phyloP scores from a whole-genome alignment of 2,888 invertebrate species.

The Drosophila anomelani region DNA sequence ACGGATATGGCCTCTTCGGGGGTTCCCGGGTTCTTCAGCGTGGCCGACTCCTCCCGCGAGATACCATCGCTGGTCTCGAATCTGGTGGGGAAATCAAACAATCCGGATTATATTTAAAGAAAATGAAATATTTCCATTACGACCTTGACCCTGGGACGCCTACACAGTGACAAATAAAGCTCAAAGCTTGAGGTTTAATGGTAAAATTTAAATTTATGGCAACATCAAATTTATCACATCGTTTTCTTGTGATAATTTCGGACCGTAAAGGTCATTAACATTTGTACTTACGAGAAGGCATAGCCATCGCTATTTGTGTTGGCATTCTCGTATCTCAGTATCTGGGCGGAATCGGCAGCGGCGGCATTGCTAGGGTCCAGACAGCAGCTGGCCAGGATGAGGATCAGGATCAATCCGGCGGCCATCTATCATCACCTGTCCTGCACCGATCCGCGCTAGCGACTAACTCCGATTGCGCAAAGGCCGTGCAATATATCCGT shows the following conservation, averaged over 20 bases:
- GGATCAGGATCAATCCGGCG: conserved; percentile 21
- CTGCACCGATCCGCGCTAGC: conserved; percentile 29
- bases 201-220: neutral
- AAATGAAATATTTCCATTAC: neutral
- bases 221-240: neutral
- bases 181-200: neutral
- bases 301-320: conserved; percentile 87
- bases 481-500: conserved; percentile 57
- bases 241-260: neutral
- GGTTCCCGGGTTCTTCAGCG: conserved; percentile 79
- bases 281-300: conserved; percentile 85
- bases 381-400: conserved; percentile 35
- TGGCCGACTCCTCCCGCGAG: conserved; percentile 80
- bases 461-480: conserved; percentile 48
- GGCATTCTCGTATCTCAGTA: conserved; percentile 83
- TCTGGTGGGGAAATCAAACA: conserved; percentile 53
- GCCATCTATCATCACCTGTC: conserved; percentile 38
- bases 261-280: conserved; percentile 10
- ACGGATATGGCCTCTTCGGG: conserved; percentile 79
- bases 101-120: neutral
- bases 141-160: conserved; percentile 14
- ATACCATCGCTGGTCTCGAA: conserved; percentile 84
- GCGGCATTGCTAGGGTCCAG: conserved; percentile 7
- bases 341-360: conserved; percentile 52
- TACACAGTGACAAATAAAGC: neutral